Conservation (phyloP, 1,140 invertebrate genomes). For the Diuraphis noxia region DNA sequence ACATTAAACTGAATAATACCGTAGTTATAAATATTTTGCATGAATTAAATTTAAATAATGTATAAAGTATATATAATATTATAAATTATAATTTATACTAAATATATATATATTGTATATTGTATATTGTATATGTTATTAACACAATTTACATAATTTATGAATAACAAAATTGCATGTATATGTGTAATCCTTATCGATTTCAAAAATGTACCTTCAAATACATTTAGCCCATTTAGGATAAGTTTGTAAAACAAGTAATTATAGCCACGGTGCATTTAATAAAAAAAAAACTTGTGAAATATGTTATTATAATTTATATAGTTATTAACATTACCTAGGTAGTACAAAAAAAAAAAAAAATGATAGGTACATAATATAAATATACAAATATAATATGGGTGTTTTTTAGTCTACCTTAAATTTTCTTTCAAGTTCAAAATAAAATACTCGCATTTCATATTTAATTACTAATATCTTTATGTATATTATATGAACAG, state of each 20-base stretch:
- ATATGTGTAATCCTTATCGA: background rate
- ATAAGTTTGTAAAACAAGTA: background rate
- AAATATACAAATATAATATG: background rate
- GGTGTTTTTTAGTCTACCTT: no score
- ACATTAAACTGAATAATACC: background rate
- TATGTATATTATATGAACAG: background rate
- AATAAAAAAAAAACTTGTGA: background rate
- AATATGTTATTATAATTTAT: background rate
- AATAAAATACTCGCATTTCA: background rate
- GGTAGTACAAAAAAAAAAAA: background rate
- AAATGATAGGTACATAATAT: background rate
- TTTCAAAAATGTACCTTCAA: background rate
- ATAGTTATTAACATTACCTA: no score
- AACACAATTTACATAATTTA: background rate
- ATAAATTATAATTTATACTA: no score
- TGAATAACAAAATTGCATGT: background rate
- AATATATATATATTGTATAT: no score
- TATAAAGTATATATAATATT: background rate
- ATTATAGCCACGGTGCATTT: background rate
- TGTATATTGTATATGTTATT: background rate
- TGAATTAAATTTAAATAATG: background rate
- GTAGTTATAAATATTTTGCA: slow-evolving; percentile 1
- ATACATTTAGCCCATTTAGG: background rate
- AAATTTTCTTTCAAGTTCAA: background rate
- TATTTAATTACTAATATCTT: background rate